Percentiles rank a stretch among this genome's conserved stretches.
phyloP scores from a whole-genome alignment of 2,113 vertebrate genomes.

The Acrocephalus kingi region DNA sequence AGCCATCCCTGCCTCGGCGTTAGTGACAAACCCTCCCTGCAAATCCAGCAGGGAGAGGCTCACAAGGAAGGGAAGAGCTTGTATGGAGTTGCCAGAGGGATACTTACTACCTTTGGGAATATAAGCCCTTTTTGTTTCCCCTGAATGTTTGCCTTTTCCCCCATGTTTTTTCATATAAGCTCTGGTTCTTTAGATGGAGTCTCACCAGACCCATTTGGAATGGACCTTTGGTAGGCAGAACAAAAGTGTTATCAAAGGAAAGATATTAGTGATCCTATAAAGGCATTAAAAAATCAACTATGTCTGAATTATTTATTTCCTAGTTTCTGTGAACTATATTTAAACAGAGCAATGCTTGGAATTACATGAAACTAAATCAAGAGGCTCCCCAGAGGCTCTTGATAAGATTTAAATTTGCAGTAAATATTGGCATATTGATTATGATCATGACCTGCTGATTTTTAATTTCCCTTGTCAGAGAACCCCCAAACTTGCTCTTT shows the following conservation, averaged over 20 bases:
- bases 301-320: conserved; percentile 7
- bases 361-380: background rate
- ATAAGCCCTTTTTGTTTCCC: background rate
- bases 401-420: background rate
- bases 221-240: conserved; percentile 65
- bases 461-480: background rate
- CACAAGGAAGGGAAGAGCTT: conserved; percentile 10
- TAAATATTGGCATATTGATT: background rate
- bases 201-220: conserved; percentile 71
- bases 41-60: background rate
- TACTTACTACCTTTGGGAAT: conserved; percentile 39
- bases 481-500: background rate
- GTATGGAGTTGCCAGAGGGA: conserved; percentile 13
- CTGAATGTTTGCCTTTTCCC: conserved; percentile 59
- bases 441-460: background rate
- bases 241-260: conserved; percentile 12
- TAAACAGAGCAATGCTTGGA: background rate
- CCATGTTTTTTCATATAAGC: conserved; percentile 30
- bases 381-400: background rate
- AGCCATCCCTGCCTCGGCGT: background rate
- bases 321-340: background rate
- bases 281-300: background rate
- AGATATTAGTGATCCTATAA: background rate
- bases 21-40: conserved; percentile 44
- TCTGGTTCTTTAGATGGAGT: conserved; percentile 62